phyloP scores from a whole-genome alignment of 2,113 vertebrate genomes.

The Origma solitaria region DNA sequence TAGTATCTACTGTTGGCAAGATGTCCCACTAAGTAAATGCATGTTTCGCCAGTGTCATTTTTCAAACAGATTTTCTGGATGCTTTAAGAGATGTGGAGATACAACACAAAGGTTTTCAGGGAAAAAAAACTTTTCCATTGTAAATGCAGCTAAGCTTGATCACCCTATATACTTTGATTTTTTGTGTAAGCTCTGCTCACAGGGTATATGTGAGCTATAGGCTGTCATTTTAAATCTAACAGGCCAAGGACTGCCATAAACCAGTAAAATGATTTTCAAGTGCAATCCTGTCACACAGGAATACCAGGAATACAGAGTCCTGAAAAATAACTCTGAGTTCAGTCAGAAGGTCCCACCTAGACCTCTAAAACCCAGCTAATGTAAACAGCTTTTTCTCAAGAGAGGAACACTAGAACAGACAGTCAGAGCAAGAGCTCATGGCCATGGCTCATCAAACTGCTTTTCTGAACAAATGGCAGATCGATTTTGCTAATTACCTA shows the following conservation, averaged over 20 bases:
- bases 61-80: neutral
- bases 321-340: neutral
- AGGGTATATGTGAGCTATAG: neutral
- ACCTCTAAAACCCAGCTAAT: neutral
- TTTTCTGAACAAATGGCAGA: neutral
- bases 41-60: neutral
- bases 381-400: neutral
- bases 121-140: neutral
- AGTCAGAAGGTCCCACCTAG: neutral
- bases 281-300: neutral
- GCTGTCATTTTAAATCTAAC: neutral
- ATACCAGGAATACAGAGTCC: neutral
- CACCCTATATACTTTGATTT: neutral
- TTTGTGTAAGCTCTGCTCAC: neutral
- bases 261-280: neutral
- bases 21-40: neutral
- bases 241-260: neutral
- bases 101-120: neutral
- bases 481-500: neutral
- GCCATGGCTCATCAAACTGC: neutral
- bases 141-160: neutral
- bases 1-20: neutral
- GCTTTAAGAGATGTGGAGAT: neutral
- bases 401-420: neutral
- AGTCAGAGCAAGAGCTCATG: neutral